Evolutionary conservation across 2,888 invertebrate species (phyloP), one percentile per base, ranked within the genome.

Genomic region (Chorisops tibialis): DNA sequence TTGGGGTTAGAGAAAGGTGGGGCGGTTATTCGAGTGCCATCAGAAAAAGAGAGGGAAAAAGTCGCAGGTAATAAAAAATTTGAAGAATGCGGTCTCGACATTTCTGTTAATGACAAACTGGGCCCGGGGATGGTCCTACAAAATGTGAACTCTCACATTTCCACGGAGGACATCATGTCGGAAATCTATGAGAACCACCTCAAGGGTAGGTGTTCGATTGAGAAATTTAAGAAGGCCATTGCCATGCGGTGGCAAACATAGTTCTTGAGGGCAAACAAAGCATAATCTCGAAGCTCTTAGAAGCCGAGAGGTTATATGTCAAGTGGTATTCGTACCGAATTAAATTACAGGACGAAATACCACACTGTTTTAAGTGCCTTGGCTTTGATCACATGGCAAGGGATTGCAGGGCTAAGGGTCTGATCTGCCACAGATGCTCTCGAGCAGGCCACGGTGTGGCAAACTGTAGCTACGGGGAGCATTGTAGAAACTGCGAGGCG

Each of bases 341-440:
- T 11, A 4, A 4, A 9, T 4, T 14, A 1, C 22, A 24, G 16
- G 49, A 49, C 5, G n/a, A 21, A 7, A 11, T 49, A 3, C 49
- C 21, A n/a, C 3, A 6, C 3, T 49, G 49, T 21, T 49, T 6
- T 6, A 19, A 16, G 24, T 49, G 49, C n/a, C 22, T 49, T 19
- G 49, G 49, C n/a, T 49, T 49, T 12, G 49, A 49, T 24, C 49
- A 49, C 35, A 11, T 11, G 12, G 49, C 16, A 24, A 14, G n/a
- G 48, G 7, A 7, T 16, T 49, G 49, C 35, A 11, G 24, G 22
- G n/a, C 24, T 4, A 49, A 19, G 9, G 49, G 5, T 21, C 4
- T 12, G 4, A 19, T 49, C 5, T 49, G 49, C 12, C 3, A 9
- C 4, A 21, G 35, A 3, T 49, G 49, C 35, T 22, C n/a, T 7